Conservation (phyloP, 2,888 invertebrate genomes). For the Phyllotreta striolata region DNA sequence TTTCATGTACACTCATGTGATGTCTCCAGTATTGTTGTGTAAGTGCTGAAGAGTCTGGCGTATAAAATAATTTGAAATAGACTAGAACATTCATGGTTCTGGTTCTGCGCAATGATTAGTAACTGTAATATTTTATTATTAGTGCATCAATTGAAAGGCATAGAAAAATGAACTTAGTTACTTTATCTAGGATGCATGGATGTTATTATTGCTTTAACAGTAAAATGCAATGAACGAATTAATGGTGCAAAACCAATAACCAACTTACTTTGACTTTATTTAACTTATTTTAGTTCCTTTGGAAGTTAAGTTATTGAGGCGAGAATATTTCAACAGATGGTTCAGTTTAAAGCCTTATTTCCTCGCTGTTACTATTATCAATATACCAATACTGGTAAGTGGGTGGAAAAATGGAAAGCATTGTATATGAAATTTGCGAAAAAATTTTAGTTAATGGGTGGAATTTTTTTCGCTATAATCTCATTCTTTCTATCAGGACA, state of each 20-base stretch:
- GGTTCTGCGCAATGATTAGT: background rate
- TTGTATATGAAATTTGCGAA: too few relatives aligned
- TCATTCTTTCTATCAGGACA: conserved; percentile 71
- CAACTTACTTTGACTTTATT: background rate
- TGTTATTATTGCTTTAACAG: background rate
- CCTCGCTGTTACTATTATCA: conserved; percentile 65
- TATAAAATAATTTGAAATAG: background rate
- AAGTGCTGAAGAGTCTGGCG: conserved; percentile 55
- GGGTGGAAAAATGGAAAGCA: too few relatives aligned
- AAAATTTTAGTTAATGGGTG: conserved; percentile 61
- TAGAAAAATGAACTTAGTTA: background rate
- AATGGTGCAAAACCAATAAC: too few relatives aligned
- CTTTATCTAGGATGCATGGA: background rate
- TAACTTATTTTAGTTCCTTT: conserved; percentile 65
- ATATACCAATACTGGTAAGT: conserved; percentile 68
- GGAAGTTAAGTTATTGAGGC: conserved; percentile 66
- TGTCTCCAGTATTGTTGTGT: conserved; percentile 70
- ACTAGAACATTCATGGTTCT: background rate
- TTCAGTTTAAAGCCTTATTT: conserved; percentile 72
- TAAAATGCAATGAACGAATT: background rate
- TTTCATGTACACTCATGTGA: conserved; percentile 71
- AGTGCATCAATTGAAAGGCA: too few relatives aligned
- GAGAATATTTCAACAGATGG: conserved; percentile 75
- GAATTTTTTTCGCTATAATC: conserved; percentile 62
- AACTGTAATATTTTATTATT: too few relatives aligned